Base-by-base conservation (phyloP, 2,888 invertebrate genomes). In the Venustoraphidia nigricollis region DNA sequence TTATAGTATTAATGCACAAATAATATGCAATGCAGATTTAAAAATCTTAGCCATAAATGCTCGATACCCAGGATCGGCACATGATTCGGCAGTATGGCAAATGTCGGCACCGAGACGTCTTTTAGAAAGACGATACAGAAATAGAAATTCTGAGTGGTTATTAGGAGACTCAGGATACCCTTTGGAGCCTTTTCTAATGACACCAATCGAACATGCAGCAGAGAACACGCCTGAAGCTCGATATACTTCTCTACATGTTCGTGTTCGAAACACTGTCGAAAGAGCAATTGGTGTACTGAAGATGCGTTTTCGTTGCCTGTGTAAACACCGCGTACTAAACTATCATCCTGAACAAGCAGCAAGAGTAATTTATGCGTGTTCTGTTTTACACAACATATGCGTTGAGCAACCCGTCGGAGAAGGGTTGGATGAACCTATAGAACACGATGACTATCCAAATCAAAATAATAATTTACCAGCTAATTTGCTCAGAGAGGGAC, bases 201-300 rank as follows among this genome's bases (percentile, higher is more conserved):
- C 49, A 10, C 50, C 51, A 5, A 40, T 51, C 9, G 9, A 36
- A 5, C 36, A 54, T 37, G 44, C 51, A 10, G 43, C 11, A 38
- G 47, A 36, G 3, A 40, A 44, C 17, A 36, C 44, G 9, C 46
- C 50, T 9, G 55, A 53, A 37, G 42, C 38, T 8, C 34, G 42
- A n/a, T 54, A 54, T 37, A 55, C 52, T 44, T 11, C 11, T n/a
- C 14, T 34, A 10, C 54, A 55, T 11, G 48, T 14, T 39, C 41
- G 38, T 5, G 49, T 50, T 2, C 40, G 54, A 38, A 45, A 46
- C 2, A 34, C 47, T 8, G 53, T 57, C 10, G 55, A 55, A 50
- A 41, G 56, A n/a, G 52, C 53, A n/a, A 56, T 53, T 44, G 53
- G 54, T 14, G 47, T 55, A 13, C 44, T 56, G 6, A 56, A 56